Evolutionary conservation across 1,140 invertebrate species (phyloP), one percentile per base, ranked within the genome.

Genomic region (Drosophila pallidifrons): DNA sequence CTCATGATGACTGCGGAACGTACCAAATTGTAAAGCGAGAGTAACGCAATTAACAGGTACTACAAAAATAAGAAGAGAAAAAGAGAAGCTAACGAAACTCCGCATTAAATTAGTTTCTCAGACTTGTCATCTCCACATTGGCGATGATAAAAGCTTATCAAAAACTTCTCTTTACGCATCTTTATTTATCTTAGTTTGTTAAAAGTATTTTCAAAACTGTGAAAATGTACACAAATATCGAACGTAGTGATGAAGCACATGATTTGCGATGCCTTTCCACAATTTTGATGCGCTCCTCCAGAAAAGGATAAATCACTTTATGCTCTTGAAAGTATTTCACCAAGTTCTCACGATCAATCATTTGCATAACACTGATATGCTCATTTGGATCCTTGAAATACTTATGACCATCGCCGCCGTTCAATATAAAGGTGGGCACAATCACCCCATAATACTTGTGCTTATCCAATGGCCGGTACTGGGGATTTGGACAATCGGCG

Each of bases 401-500:
- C 2, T 2, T 74, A 35, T 91, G 75, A n/a, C 87, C 79, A 28
- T 92, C 92, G 45, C 92, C 92, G 6, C 91, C 91, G 2, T 70
- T 30, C 7, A 77, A 1, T 2, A 92, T 11, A n/a, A 75, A 92
- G 4, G 57, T 72, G 1, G 75, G 28, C 10, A 94, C 91, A 8
- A 95, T 81, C 0, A 95, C 67, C 47, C 93, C 93, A 59, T 95
- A 95, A 7, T 54, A 61, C 8, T 59, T 46, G 0, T 66, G 20
- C 4, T 49, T 20, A 0, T 69, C n/a, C 0, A 87, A 38, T 0
- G 5, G 5, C 16, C 69, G 30, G 5, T 71, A 87, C 1, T 55
- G 8, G 0, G 94, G 93, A 7, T 95, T 91, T 10, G 67, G 81
- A 71, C 95, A 95, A 1, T 88, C 70, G 1, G 92, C 90, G 78